These are phyloP conservation scores for Ammospiza nelsoni DNA, from an alignment of 2,113 vertebrate species.

Conservation along the genomic window DNA sequence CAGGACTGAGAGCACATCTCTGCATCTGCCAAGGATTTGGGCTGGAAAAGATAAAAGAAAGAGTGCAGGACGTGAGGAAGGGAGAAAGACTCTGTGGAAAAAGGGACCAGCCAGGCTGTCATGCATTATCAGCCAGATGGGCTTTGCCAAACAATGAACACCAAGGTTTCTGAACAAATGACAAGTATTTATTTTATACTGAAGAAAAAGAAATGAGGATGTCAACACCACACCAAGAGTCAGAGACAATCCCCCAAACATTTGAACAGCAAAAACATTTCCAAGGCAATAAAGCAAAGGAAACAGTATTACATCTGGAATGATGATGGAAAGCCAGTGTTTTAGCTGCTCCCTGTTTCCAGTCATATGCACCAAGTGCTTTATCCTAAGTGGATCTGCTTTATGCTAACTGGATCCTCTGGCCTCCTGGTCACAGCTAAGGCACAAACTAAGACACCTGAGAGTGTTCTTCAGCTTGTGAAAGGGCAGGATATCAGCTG, in stretches of 20 bases:
- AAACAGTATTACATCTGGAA: neutral
- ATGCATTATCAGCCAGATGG: accelerated
- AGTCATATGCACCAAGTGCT: neutral
- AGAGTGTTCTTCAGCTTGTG: neutral
- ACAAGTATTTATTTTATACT: conserved; percentile 33
- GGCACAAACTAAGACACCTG: neutral
- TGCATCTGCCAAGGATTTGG: neutral
- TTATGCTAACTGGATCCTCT: neutral
- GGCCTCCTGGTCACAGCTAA: neutral
- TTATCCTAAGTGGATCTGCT: neutral
- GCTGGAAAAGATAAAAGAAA: neutral
- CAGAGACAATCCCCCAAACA: neutral
- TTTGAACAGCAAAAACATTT: neutral
- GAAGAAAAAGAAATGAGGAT: neutral
- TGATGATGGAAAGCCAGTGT: neutral
- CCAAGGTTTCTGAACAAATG: neutral
- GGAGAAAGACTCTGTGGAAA: neutral
- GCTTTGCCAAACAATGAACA: neutral
- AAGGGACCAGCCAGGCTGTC: neutral
- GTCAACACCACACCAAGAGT: neutral
- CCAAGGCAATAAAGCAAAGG: neutral
- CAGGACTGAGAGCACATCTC: neutral
- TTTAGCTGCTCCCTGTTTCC: neutral
- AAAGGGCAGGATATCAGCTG: neutral
- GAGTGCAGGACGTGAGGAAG: neutral